phyloP scores from a whole-genome alignment of 1,140 invertebrate genomes.

The Pectinophora gossypiella region DNA sequence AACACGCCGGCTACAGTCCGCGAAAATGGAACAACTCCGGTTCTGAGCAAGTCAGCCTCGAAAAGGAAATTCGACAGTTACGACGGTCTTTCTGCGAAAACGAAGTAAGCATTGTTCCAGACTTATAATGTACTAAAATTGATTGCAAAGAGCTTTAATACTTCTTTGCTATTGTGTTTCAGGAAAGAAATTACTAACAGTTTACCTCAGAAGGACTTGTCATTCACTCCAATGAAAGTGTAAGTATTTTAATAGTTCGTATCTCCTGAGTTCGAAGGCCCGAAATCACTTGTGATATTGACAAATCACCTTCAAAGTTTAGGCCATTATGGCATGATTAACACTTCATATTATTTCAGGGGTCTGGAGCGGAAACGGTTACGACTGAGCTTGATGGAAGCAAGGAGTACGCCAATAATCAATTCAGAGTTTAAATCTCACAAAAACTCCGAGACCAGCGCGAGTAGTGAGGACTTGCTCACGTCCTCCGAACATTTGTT shows the following conservation, averaged over 20 bases:
- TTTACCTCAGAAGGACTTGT: slow-evolving; percentile 62
- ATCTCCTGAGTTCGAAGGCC: too few relatives aligned
- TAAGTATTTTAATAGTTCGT: slow-evolving; percentile 40
- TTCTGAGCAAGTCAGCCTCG: slow-evolving; percentile 62
- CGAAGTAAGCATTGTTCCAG: slow-evolving; percentile 72
- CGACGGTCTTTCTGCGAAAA: slow-evolving; percentile 77
- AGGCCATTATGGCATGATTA: too few relatives aligned
- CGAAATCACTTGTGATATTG: neutral
- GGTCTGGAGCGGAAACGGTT: slow-evolving; percentile 63
- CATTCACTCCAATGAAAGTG: slow-evolving; percentile 68
- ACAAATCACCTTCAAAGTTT: too few relatives aligned
- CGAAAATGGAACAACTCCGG: slow-evolving; percentile 57
- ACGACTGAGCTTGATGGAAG: slow-evolving; percentile 57
- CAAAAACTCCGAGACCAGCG: slow-evolving; percentile 62
- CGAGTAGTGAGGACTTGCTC: slow-evolving; percentile 59
- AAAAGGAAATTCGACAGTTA: slow-evolving; percentile 65
- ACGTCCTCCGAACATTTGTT: slow-evolving; percentile 68
- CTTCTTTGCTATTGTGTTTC: slow-evolving; percentile 21
- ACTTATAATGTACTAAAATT: neutral
- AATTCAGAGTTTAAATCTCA: slow-evolving; percentile 48
- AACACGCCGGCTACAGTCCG: slow-evolving; percentile 62
- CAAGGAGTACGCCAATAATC: slow-evolving; percentile 48
- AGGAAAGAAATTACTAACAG: slow-evolving; percentile 72
- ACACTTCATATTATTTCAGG: too few relatives aligned
- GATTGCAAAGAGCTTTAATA: neutral